These are phyloP conservation scores for Syrphus vitripennis DNA, from an alignment of 2,888 invertebrate genomes.

Conservation along the genomic window DNA sequence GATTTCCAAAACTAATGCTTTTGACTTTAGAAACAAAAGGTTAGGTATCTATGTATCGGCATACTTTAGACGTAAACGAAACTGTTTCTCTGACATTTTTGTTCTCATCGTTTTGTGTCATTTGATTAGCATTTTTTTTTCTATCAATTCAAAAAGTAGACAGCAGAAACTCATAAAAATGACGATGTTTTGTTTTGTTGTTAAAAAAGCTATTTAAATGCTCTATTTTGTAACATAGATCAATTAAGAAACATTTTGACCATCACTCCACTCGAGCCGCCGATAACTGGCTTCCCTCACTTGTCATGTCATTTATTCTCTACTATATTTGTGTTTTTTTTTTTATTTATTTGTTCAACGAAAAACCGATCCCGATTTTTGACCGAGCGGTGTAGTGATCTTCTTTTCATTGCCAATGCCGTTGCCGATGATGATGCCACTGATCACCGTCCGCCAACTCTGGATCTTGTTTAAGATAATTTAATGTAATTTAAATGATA, in stretches of 20 bases:
- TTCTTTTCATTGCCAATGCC: background rate
- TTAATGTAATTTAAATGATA: slow-evolving; percentile 80
- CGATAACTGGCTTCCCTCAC: background rate
- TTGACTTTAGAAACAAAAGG: too few relatives aligned
- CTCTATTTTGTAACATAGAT: background rate
- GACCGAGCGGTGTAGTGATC: slow-evolving; percentile 23
- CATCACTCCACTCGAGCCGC: too few relatives aligned
- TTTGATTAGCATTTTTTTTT: background rate
- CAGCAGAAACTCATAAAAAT: background rate
- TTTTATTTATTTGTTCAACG: background rate
- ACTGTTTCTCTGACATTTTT: background rate
- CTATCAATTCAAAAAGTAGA: background rate
- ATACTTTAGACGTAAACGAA: too few relatives aligned
- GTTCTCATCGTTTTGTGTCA: background rate
- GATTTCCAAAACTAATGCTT: too few relatives aligned
- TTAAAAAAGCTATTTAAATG: background rate
- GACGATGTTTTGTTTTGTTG: background rate
- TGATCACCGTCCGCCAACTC: slow-evolving; percentile 8
- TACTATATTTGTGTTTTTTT: background rate
- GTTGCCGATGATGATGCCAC: background rate
- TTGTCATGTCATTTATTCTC: background rate
- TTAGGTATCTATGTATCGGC: too few relatives aligned
- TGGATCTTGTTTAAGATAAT: slow-evolving; percentile 74
- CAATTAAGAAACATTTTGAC: background rate
- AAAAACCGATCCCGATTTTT: background rate